A percentile compares a stretch with the other conserved stretches of the same genome.
phyloP scores from a whole-genome alignment of 2,113 vertebrate species.

The Myocastor coypus region DNA sequence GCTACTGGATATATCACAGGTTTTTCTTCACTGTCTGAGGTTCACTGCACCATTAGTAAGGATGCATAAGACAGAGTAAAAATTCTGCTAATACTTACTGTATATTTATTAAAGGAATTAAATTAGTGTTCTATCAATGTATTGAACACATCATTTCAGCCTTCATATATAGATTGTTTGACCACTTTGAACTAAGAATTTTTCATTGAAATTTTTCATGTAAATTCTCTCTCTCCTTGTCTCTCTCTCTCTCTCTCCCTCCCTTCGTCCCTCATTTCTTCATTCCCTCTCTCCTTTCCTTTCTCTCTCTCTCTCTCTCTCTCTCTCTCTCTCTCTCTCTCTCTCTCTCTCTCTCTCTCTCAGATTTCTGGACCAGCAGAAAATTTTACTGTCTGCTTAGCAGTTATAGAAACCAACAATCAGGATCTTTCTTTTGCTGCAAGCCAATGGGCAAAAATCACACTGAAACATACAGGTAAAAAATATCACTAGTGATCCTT shows the following conservation, averaged over 20 bases:
- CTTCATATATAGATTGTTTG: neutral
- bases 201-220: conserved; percentile 27
- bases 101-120: conserved; percentile 14
- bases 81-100: neutral
- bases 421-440: conserved; percentile 84
- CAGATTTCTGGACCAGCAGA: conserved; percentile 87
- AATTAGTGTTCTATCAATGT: conserved; percentile 4
- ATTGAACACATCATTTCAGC: neutral
- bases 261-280: too few relatives aligned
- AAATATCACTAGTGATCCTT: conserved; percentile 68
- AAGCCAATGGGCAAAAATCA: conserved; percentile 88
- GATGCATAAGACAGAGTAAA: neutral
- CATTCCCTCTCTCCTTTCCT: conserved; percentile 52
- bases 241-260: too few relatives aligned
- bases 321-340: conserved; percentile 53
- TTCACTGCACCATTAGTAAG: neutral
- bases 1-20: neutral
- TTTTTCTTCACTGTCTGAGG: neutral
- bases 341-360: neutral
- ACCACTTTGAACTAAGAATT: neutral
- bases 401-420: conserved; percentile 90
- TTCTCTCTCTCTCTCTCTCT: neutral
- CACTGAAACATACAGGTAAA: conserved; percentile 91
- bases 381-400: conserved; percentile 93
- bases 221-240: conserved; percentile 31